Percentiles rank a stretch among this genome's conserved stretches.
Evolutionary conservation across 1,140 invertebrate genomes (phyloP).

Genomic region (Chrysoperla carnea): DNA sequence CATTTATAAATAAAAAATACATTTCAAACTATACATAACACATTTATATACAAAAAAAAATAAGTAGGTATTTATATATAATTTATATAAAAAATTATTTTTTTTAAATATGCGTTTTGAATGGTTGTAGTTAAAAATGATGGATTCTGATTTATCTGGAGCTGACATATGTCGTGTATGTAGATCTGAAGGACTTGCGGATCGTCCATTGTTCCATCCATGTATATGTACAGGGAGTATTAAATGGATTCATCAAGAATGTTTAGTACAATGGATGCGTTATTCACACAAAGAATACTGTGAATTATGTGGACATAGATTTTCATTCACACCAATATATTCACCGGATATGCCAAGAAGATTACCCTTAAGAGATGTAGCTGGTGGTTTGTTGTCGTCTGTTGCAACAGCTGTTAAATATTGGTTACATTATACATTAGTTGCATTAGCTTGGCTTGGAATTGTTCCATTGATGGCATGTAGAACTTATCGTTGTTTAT

Average conservation of each 20-base stretch:
- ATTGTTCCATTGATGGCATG: constrained; percentile 94
- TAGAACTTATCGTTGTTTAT: constrained; percentile 82
- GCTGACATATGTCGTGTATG: constrained; percentile 94
- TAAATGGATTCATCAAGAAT: constrained; percentile 96
- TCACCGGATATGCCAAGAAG: constrained; percentile 97
- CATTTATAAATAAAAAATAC: no score
- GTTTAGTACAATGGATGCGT: constrained; percentile 75
- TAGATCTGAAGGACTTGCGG: constrained; percentile 72
- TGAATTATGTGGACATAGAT: constrained; percentile 93
- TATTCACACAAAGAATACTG: constrained; percentile 98
- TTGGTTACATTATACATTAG: constrained; percentile 92
- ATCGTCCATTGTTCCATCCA: constrained; percentile 84
- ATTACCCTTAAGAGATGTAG: constrained; percentile 77
- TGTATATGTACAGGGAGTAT: constrained; percentile 98
- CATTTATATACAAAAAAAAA: no score
- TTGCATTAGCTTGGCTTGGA: constrained; percentile 94
- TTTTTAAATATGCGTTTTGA: no score
- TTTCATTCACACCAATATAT: constrained; percentile 98
- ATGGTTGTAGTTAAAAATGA: constrained; percentile 4
- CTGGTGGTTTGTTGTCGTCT: constrained; percentile 75
- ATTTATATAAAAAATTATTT: no score
- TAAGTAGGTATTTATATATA: no score
- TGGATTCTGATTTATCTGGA: constrained; percentile 27
- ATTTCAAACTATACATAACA: no score
- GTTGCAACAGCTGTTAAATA: constrained; percentile 82